A percentile compares a stretch with the other conserved stretches of the same genome.
phyloP scores from a whole-genome alignment of 2,888 invertebrate species.

The Rhorus exstirpatorius region DNA sequence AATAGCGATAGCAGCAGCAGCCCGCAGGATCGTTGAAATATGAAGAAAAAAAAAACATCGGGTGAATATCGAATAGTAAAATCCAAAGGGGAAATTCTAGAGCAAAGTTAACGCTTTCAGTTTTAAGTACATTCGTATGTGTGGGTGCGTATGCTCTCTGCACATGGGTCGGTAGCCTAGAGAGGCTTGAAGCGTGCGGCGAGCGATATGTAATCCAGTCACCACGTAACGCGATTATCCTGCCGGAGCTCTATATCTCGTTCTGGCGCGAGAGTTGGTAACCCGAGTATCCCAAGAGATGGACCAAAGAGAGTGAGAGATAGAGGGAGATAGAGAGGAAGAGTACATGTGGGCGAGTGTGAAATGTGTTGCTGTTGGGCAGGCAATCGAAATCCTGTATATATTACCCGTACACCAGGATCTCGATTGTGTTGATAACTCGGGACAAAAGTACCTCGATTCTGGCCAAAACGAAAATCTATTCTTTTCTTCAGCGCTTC shows the following conservation, averaged over 20 bases:
- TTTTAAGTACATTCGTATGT: conserved; percentile 11
- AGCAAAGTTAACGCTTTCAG: conserved; percentile 43
- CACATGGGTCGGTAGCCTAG: conserved; percentile 37
- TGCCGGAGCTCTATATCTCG: conserved; percentile 69
- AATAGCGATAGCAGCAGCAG: neutral
- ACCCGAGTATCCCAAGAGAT: conserved; percentile 77
- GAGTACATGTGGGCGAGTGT: conserved; percentile 50
- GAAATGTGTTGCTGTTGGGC: conserved; percentile 52
- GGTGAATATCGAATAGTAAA: conserved; percentile 2
- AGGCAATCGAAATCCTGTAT: conserved; percentile 50
- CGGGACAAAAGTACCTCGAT: conserved; percentile 18
- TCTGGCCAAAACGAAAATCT: neutral
- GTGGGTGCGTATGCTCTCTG: conserved; percentile 29
- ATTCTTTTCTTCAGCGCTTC: too few relatives aligned
- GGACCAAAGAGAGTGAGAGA: conserved; percentile 59
- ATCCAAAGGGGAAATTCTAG: conserved; percentile 12
- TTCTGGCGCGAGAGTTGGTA: conserved; percentile 71
- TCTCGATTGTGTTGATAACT: conserved; percentile 18
- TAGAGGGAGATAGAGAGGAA: conserved; percentile 9
- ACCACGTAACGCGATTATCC: conserved; percentile 83
- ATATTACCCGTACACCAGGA: conserved; percentile 18
- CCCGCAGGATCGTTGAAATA: neutral
- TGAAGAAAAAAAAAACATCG: conserved; percentile 19
- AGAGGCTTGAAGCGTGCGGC: conserved; percentile 78
- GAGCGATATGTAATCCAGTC: conserved; percentile 84